These are phyloP conservation scores for Nephrotoma appendiculata DNA, from an alignment of 2,888 invertebrate species.

Conservation along the genomic window DNA sequence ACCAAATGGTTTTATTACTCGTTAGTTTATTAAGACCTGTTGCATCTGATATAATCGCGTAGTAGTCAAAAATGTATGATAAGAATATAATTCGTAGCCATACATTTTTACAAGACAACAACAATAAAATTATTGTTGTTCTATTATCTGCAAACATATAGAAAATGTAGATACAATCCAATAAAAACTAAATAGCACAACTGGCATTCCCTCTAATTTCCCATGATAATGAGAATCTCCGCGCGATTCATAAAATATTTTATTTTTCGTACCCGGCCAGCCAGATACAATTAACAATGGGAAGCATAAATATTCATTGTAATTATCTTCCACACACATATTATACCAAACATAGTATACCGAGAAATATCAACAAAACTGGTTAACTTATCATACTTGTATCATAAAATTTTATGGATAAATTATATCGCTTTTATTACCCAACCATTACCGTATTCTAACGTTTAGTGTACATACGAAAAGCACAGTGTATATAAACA, in stretches of 20 bases:
- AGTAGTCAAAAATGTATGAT: no score
- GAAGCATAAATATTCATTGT: neutral
- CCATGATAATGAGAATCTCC: neutral
- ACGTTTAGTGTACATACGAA: neutral
- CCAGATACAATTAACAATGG: neutral
- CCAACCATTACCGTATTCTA: neutral
- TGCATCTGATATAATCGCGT: no score
- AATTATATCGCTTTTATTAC: neutral
- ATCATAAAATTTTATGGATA: neutral
- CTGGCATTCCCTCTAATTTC: neutral
- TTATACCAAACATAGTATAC: neutral
- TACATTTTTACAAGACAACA: no score
- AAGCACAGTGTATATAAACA: neutral
- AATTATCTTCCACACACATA: neutral
- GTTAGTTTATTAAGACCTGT: no score
- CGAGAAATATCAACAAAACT: neutral
- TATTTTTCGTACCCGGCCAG: neutral
- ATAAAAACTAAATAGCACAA: no score
- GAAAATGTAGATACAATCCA: no score
- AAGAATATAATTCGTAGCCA: no score
- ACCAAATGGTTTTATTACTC: no score
- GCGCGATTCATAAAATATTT: neutral
- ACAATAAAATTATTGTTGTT: no score
- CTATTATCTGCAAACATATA: no score
- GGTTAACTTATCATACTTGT: neutral